A percentile compares a stretch with the other conserved stretches of the same genome.
These are phyloP conservation scores for Caenorhabditis macrosperma DNA, from an alignment of 2,888 invertebrate species.

Conservation along the genomic window DNA sequence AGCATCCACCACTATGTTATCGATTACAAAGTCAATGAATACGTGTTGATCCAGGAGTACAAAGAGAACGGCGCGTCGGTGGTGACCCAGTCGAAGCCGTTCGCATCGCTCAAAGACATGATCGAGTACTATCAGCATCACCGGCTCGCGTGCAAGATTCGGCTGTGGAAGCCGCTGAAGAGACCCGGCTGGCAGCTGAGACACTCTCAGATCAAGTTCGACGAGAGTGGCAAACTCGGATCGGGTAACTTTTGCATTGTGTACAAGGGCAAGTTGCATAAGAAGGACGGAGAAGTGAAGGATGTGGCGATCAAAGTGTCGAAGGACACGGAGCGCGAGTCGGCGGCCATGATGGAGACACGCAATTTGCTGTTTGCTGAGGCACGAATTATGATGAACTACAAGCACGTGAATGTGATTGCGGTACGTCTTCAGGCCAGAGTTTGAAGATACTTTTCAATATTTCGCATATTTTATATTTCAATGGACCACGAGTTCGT, in stretches of 20 bases:
- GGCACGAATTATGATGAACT: conserved; percentile 69
- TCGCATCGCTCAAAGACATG: conserved; percentile 30
- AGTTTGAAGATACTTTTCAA: too few species aligned
- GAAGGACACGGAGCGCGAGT: conserved; percentile 38
- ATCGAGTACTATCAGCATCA: conserved; percentile 35
- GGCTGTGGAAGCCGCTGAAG: conserved; percentile 18
- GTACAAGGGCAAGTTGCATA: conserved; percentile 41
- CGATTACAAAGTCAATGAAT: conserved; percentile 7
- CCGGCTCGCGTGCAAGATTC: conserved; percentile 48
- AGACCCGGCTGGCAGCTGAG: conserved; percentile 46
- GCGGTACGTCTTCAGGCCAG: conserved; percentile 38
- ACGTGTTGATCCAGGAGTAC: conserved; percentile 29
- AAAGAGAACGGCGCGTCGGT: conserved; percentile 6
- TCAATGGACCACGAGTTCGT: too few species aligned
- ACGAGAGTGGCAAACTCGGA: conserved; percentile 46
- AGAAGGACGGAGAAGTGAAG: conserved; percentile 43
- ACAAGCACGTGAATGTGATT: conserved; percentile 68
- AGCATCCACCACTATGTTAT: conserved; percentile 45
- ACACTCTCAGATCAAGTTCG: conserved; percentile 30
- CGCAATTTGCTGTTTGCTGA: conserved; percentile 66
- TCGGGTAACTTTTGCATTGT: conserved; percentile 65
- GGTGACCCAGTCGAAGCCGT: conserved; percentile 26
- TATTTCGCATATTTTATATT: too few species aligned
- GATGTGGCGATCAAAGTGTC: conserved; percentile 75
- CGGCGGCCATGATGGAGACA: conserved; percentile 71